Conservation (phyloP, 2,113 vertebrate genomes). For the Capreolus pygargus region DNA sequence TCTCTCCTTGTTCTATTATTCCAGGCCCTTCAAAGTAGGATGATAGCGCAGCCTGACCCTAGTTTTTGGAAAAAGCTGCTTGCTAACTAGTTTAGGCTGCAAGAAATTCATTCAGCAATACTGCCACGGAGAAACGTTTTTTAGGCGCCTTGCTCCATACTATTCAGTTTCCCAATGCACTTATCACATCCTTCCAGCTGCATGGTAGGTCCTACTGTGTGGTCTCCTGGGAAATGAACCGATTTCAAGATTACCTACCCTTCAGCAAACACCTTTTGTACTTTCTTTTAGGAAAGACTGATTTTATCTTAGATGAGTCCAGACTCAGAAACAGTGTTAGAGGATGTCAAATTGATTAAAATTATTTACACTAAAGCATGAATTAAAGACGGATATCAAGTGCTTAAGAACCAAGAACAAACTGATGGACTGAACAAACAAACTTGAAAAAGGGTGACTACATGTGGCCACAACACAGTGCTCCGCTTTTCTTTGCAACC, state of each 20-base stretch:
- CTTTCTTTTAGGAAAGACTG: not conserved
- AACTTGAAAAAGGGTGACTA: not conserved
- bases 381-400: not conserved
- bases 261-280: not conserved
- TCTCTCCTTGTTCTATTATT: not conserved
- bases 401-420: slow-evolving; percentile 15
- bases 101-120: not conserved
- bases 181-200: not conserved
- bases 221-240: not conserved
- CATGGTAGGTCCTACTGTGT: not conserved
- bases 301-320: not conserved
- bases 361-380: not conserved
- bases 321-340: not conserved
- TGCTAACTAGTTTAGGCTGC: not conserved
- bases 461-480: not conserved
- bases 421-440: not conserved
- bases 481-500: slow-evolving; percentile 5
- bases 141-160: not conserved
- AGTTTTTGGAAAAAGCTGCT: not conserved
- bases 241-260: not conserved
- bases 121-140: not conserved
- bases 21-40: not conserved
- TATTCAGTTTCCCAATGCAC: not conserved
- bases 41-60: not conserved
- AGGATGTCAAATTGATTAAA: not conserved